These are phyloP conservation scores for Anthoscopus minutus DNA, from an alignment of 2,113 vertebrate genomes.

Conservation along the genomic window DNA sequence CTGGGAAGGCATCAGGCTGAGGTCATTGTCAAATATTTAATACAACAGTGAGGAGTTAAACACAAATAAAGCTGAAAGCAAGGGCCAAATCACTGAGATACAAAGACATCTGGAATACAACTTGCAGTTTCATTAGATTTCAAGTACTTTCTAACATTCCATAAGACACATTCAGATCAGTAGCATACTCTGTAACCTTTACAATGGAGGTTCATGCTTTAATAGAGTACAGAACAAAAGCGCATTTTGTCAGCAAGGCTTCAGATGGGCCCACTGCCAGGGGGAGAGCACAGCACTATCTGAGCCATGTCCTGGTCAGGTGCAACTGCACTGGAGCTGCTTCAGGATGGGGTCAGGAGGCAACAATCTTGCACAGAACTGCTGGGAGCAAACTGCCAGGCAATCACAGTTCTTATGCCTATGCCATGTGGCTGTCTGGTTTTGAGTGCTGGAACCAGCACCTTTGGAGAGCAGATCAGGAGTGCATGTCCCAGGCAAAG, in stretches of 20 bases:
- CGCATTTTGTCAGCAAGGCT: neutral
- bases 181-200: neutral
- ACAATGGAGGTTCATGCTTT: neutral
- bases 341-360: neutral
- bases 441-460: neutral
- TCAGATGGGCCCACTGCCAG: neutral
- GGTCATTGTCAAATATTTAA: neutral
- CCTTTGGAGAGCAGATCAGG: accelerated
- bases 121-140: neutral
- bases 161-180: neutral
- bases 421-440: accelerated
- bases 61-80: neutral
- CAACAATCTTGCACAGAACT: accelerated
- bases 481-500: neutral
- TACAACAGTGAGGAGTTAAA: neutral
- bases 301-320: accelerated
- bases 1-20: neutral
- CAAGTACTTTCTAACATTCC: neutral
- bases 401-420: accelerated
- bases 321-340: neutral
- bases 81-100: neutral
- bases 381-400: accelerated
- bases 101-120: neutral
- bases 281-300: neutral
- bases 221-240: neutral